Percentiles rank a stretch among this genome's conserved stretches.
These are phyloP conservation scores for Pheosia gnoma DNA, from an alignment of 2,888 invertebrate genomes.

Conservation along the genomic window DNA sequence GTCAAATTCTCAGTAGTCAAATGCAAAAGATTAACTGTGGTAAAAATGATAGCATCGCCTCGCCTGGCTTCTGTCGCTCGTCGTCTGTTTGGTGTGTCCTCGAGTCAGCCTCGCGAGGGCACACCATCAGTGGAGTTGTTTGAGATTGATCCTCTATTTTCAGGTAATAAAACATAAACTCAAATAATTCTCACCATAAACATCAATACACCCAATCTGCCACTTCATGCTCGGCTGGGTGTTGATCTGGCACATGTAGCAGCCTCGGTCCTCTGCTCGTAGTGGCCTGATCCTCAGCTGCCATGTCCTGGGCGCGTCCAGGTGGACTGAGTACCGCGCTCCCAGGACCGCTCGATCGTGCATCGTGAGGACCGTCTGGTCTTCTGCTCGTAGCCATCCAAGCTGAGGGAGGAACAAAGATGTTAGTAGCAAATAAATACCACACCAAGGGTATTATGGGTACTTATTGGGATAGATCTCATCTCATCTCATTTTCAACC, in stretches of 20 bases:
- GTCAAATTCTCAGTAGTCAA: too few species aligned
- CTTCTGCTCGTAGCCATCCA: slow-evolving; percentile 95
- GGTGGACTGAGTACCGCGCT: slow-evolving; percentile 90
- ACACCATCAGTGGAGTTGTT: too few species aligned
- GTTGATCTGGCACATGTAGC: slow-evolving; percentile 97
- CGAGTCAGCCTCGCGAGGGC: too few species aligned
- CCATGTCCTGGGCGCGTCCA: slow-evolving; percentile 93
- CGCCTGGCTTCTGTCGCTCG: too few species aligned
- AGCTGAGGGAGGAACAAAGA: slow-evolving; percentile 84
- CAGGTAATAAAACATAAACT: too few species aligned
- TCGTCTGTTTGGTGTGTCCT: too few species aligned
- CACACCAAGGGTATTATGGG: too few species aligned
- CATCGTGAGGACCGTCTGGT: slow-evolving; percentile 94
- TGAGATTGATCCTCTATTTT: too few species aligned
- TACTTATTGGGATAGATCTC: too few species aligned
- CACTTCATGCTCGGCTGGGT: slow-evolving; percentile 93
- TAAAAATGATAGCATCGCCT: too few species aligned
- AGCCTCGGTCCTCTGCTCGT: slow-evolving; percentile 92
- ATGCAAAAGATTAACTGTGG: too few species aligned
- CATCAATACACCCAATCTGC: slow-evolving; percentile 94
- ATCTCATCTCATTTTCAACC: too few species aligned
- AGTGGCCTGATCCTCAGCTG: slow-evolving; percentile 92
- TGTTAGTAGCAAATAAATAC: background rate
- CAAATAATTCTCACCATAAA: slow-evolving; percentile 86
- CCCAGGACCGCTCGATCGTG: slow-evolving; percentile 94